Evolutionary conservation across 2,888 invertebrate species (phyloP).

Genomic region (Agrypnus murinus): DNA sequence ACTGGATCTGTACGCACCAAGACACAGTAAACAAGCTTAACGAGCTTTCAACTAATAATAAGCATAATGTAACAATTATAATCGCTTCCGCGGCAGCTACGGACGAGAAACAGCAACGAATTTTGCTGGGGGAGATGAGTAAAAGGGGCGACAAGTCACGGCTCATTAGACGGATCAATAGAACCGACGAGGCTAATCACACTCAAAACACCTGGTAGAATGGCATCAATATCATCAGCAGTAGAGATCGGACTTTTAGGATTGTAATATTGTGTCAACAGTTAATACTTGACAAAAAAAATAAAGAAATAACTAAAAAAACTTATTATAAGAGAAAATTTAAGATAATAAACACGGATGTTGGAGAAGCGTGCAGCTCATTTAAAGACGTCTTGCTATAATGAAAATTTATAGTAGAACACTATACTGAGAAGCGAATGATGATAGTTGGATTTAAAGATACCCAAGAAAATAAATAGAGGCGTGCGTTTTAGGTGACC

Average conservation of each 20-base stretch:
- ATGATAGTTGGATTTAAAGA: too few species aligned
- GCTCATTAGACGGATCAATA: conserved; percentile 25
- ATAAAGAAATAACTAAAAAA: too few species aligned
- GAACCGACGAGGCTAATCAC: conserved; percentile 26
- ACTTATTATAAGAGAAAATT: too few species aligned
- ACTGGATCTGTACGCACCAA: conserved; percentile 18
- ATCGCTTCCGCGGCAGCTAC: conserved; percentile 16
- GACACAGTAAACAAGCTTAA: conserved; percentile 23
- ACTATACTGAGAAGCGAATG: too few species aligned
- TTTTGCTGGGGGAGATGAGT: conserved; percentile 10
- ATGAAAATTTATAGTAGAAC: too few species aligned
- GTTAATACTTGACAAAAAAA: too few species aligned
- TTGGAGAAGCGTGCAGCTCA: too few species aligned
- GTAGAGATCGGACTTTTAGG: conserved; percentile 1
- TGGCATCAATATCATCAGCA: conserved; percentile 13
- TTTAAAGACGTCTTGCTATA: too few species aligned
- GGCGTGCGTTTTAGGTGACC: too few species aligned
- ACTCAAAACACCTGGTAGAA: conserved; percentile 23
- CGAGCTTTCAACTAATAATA: conserved; percentile 28
- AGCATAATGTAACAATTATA: conserved; percentile 34
- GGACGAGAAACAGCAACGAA: conserved; percentile 7
- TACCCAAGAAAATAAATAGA: too few species aligned
- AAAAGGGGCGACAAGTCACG: conserved; percentile 14
- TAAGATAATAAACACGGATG: too few species aligned
- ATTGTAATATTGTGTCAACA: too few species aligned